Conservation (phyloP, 2,113 vertebrate species). For the Drymodes brunneopygia region DNA sequence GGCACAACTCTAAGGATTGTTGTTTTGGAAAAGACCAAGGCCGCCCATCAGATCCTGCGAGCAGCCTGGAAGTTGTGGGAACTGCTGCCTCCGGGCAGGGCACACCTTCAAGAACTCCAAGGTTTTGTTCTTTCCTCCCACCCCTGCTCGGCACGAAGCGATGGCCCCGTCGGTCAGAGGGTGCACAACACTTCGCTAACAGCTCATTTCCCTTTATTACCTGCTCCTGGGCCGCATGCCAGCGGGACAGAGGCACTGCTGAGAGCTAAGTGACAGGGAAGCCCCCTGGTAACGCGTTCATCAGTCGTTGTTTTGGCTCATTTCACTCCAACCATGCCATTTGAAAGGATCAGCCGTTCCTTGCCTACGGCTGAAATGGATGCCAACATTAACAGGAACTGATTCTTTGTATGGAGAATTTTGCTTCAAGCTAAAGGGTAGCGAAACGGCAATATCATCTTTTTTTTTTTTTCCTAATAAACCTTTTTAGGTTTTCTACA, state of each 20-base stretch:
- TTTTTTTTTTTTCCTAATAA: neutral
- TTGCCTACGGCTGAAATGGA: neutral
- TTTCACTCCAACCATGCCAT: neutral
- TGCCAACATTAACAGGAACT: neutral
- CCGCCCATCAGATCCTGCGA: neutral
- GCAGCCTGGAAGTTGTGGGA: neutral
- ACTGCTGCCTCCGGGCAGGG: neutral
- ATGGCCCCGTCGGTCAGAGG: neutral
- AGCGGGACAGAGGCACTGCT: neutral
- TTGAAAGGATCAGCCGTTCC: neutral
- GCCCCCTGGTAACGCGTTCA: neutral
- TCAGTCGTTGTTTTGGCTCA: neutral
- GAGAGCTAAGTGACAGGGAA: neutral
- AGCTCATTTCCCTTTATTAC: neutral
- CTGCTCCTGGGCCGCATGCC: neutral
- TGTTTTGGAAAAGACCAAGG: neutral
- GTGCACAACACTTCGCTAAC: neutral
- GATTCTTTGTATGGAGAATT: neutral
- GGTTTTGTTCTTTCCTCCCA: neutral
- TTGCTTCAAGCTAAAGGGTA: neutral
- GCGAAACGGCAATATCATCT: neutral
- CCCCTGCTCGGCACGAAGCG: rapidly evolving
- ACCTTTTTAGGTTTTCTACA: neutral
- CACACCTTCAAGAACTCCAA: neutral
- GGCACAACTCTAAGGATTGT: neutral